Conservation (phyloP, 2,113 vertebrate genomes). For the Chascanopsetta lugubris region DNA sequence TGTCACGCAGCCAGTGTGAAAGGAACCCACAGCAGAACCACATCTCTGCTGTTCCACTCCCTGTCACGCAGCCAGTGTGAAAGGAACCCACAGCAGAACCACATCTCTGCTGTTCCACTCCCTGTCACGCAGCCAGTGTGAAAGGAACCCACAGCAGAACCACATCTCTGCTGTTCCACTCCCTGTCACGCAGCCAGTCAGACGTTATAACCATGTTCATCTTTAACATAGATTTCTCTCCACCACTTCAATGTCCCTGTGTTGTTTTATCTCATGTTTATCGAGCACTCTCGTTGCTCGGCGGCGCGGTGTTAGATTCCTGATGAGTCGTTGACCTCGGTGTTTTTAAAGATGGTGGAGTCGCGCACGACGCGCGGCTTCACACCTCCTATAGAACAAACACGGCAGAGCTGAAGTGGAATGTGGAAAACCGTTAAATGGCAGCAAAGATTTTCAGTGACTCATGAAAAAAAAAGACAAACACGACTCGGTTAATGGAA, state of each 20-base stretch:
- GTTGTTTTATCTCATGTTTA: not conserved
- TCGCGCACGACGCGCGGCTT: constrained; percentile 16
- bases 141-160: no score
- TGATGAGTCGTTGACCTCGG: not conserved
- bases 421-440: not conserved
- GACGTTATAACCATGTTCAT: no score
- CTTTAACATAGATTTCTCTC: not conserved
- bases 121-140: no score
- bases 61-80: no score
- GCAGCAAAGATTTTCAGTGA: constrained; percentile 6
- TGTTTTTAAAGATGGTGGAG: not conserved
- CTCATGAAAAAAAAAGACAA: not conserved
- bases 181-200: no score
- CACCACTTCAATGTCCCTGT: not conserved
- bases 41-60: no score
- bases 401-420: constrained; percentile 14
- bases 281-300: not conserved
- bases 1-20: no score
- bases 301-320: not conserved
- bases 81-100: no score
- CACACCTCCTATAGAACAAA: constrained; percentile 1
- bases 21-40: no score
- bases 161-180: no score
- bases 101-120: no score
- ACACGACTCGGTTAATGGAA: not conserved